Base-by-base conservation (phyloP, 1,140 invertebrate genomes). In the Nixonia krombeini region DNA sequence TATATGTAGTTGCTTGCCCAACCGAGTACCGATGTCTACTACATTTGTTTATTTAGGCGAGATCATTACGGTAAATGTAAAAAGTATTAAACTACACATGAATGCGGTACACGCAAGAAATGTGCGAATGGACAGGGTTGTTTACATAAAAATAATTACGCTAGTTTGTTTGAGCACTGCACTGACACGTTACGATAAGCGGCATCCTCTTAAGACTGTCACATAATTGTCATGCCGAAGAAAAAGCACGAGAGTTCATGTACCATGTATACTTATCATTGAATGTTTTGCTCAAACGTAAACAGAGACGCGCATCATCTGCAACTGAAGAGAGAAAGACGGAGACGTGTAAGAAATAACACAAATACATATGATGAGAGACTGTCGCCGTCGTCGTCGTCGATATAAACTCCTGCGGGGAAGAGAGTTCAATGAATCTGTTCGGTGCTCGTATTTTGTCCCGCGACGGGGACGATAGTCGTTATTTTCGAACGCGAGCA, bases 391-490 rank as follows among this genome's bases (percentile, higher is more conserved):
- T 35, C 33, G 33, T 13, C 33, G 33, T 35, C 33, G 33, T 35
- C 33, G 13, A 35, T 35, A 35, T 35, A 35, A 35, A 35, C 33
- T 35, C 33, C n/a, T n/a, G 33, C 12, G n/a, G 33, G 12, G 29
- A 31, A 9, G 29, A 35, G 33, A 35, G 33, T 35, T 35, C 33
- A 35, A 35, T 35, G 33, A 35, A 35, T 35, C 33, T 13, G 33
- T 35, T 35, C 12, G 33, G 33, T 13, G 33, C 33, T 35, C 33
- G 7, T 35, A 35, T 35, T 35, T 35, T 35, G n/a, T 35, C 13
- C 12, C 4, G n/a, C n/a, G 33, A 13, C 33, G 21, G 6, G 21
- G 33, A 7, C 10, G 28, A 9, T 31, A 9, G 28, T 9, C 8
- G 33, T 35, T 35, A 35, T 35, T 35, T 35, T 35, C 12, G 33